Conservation (phyloP, 2,888 invertebrate species). For the Liodrosophila aerea region DNA sequence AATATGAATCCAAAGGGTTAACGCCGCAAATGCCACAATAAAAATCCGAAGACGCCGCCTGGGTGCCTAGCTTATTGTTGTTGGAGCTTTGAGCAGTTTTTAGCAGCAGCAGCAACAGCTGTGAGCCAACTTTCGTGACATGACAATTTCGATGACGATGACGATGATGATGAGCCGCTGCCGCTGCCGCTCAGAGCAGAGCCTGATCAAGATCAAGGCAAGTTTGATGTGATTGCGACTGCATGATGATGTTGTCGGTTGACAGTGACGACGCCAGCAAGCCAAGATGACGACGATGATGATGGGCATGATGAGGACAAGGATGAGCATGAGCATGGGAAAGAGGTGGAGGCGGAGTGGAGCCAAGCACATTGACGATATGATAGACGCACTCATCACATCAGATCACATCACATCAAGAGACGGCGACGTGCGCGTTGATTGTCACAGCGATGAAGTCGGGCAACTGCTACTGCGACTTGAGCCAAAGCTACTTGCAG, state of each 20-base stretch:
- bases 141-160: slow-evolving; percentile 75
- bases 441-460: slow-evolving; percentile 64
- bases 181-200: slow-evolving; percentile 32
- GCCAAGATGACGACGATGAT: slow-evolving; percentile 33
- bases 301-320: slow-evolving; percentile 28
- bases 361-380: slow-evolving; percentile 69
- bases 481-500: slow-evolving; percentile 16
- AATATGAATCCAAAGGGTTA: slow-evolving; percentile 36
- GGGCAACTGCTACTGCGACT: slow-evolving; percentile 10
- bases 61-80: slow-evolving; percentile 20
- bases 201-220: slow-evolving; percentile 60
- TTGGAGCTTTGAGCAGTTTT: slow-evolving; percentile 7
- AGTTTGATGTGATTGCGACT: slow-evolving; percentile 42
- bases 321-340: slow-evolving; percentile 23
- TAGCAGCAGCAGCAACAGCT: slow-evolving; percentile 37
- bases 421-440: slow-evolving; percentile 72
- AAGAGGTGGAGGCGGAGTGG: slow-evolving; percentile 12
- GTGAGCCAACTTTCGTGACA: slow-evolving; percentile 76
- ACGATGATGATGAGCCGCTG: slow-evolving; percentile 67
- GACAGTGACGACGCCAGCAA: slow-evolving; percentile 68
- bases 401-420: slow-evolving; percentile 75
- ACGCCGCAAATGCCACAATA: slow-evolving; percentile 56
- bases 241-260: slow-evolving; percentile 73
- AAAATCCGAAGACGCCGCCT: slow-evolving; percentile 55
- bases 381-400: slow-evolving; percentile 77